Percentiles rank a stretch among this genome's conserved stretches.
phyloP scores from a whole-genome alignment of 2,888 invertebrate species.

The Trachelus iudaicus region DNA sequence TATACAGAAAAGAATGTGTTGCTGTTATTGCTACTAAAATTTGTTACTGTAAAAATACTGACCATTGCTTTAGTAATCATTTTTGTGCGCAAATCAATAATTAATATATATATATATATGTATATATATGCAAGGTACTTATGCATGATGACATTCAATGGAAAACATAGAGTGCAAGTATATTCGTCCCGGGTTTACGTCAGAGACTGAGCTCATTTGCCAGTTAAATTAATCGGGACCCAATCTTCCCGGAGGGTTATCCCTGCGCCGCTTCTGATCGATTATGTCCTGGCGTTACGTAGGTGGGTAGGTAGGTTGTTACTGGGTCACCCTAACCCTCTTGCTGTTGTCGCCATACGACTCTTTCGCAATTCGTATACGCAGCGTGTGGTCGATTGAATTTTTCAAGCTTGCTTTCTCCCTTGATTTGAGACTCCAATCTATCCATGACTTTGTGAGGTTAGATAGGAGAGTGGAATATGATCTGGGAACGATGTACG shows the following conservation, averaged over 20 bases:
- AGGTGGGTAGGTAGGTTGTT: not conserved
- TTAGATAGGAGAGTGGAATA: not conserved
- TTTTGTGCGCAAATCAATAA: too few relatives aligned
- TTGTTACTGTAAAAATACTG: too few relatives aligned
- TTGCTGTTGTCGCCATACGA: not conserved
- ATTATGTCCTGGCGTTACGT: constrained; percentile 15
- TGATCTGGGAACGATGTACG: not conserved
- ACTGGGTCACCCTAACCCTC: constrained; percentile 5
- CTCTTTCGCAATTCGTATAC: not conserved
- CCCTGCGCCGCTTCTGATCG: not conserved
- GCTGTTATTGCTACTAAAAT: too few relatives aligned
- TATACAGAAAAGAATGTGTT: too few relatives aligned
- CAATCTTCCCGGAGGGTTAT: constrained; percentile 31
- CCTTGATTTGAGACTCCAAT: not conserved
- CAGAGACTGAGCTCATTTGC: constrained; percentile 23
- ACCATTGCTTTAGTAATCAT: too few relatives aligned
- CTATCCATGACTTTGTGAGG: not conserved
- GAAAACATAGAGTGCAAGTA: not conserved
- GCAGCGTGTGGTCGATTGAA: constrained; percentile 1
- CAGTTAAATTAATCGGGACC: constrained; percentile 42
- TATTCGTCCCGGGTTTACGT: not conserved
- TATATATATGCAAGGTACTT: too few relatives aligned
- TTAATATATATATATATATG: too few relatives aligned
- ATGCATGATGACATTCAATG: not conserved
- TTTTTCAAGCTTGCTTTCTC: not conserved